Evolutionary conservation across 1,140 invertebrate genomes (phyloP).

Genomic region (Drosophila punjabiensis): DNA sequence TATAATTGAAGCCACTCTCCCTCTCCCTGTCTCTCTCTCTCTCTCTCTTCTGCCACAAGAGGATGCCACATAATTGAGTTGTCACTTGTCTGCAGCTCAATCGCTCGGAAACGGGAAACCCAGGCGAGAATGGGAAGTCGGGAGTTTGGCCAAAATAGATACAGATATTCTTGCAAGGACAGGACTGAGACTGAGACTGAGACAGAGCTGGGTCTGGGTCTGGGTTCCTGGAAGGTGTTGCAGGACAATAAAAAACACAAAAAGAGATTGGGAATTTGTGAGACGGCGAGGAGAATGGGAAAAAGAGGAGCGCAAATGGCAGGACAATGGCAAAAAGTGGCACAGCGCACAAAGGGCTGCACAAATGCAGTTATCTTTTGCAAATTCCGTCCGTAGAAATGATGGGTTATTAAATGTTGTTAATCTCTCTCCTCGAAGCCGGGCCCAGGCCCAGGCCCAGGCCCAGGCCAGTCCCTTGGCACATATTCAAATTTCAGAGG

Average conservation of each 20-base stretch:
- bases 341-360: slow-evolving; percentile 54
- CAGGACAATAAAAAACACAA: slow-evolving; percentile 70
- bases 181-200: background rate
- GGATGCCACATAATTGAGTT: slow-evolving; percentile 50
- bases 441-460: background rate
- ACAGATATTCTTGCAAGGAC: background rate
- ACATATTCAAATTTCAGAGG: slow-evolving; percentile 75
- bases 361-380: slow-evolving; percentile 76
- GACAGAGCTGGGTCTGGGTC: background rate
- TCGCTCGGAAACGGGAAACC: slow-evolving; percentile 3
- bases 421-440: slow-evolving; percentile 50
- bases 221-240: slow-evolving; percentile 56
- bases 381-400: slow-evolving; percentile 60
- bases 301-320: slow-evolving; percentile 67
- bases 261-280: slow-evolving; percentile 54
- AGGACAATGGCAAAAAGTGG: slow-evolving; percentile 78
- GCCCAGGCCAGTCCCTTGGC: background rate
- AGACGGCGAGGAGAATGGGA: slow-evolving; percentile 27
- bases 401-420: slow-evolving; percentile 83
- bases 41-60: too few species aligned
- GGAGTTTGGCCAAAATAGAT: slow-evolving; percentile 9
- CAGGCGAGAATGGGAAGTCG: background rate
- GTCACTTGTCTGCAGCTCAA: slow-evolving; percentile 43
- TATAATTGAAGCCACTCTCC: slow-evolving; percentile 17
- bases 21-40: background rate